Percentiles rank a stretch among this genome's conserved stretches.
Conservation (phyloP, 2,888 invertebrate species). For the Nephrotoma guestfalica region DNA sequence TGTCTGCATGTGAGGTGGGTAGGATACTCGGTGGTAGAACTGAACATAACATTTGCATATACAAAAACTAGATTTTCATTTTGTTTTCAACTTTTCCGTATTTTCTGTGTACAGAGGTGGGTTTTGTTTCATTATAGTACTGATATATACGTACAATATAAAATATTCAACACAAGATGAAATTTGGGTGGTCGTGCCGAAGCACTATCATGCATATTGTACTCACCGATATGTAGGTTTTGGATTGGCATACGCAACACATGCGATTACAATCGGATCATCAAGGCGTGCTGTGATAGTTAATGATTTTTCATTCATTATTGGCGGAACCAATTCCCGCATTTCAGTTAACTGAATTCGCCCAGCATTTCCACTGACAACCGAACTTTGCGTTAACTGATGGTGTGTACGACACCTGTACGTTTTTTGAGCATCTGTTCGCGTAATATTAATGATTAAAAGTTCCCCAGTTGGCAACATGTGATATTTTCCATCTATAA, state of each 20-base stretch:
- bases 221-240: slow-evolving; percentile 41
- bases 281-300: slow-evolving; percentile 35
- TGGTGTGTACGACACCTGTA: slow-evolving; percentile 46
- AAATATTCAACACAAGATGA: too few relatives aligned
- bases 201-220: neutral
- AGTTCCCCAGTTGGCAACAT: slow-evolving; percentile 44
- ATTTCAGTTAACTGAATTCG: slow-evolving; percentile 42
- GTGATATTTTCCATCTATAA: slow-evolving; percentile 40
- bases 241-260: slow-evolving; percentile 46
- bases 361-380: slow-evolving; percentile 41
- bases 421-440: slow-evolving; percentile 38
- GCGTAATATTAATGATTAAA: slow-evolving; percentile 42
- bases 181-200: too few relatives aligned
- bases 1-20: neutral
- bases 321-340: slow-evolving; percentile 40
- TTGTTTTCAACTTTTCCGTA: neutral
- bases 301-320: slow-evolving; percentile 39
- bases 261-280: slow-evolving; percentile 41
- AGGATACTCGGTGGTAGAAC: neutral
- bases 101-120: neutral
- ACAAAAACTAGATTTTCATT: neutral
- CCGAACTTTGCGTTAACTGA: slow-evolving; percentile 42
- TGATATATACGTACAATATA: neutral
- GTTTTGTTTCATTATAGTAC: neutral
- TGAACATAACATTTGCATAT: neutral